phyloP scores from a whole-genome alignment of 1,140 invertebrate species.

The Pemphigus obesinymphae region DNA sequence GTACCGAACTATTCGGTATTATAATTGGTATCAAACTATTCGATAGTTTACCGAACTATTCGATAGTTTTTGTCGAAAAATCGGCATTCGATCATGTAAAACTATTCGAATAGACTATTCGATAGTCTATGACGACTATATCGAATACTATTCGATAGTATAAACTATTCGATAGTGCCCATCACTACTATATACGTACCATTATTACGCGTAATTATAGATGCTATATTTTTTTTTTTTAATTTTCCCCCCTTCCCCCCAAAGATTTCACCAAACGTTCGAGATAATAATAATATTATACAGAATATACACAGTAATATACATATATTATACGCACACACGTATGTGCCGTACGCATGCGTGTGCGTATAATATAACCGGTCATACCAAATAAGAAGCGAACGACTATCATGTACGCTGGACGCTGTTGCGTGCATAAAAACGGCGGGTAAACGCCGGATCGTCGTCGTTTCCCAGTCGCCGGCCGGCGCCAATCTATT shows the following conservation, averaged over 20 bases:
- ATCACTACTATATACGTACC: not conserved
- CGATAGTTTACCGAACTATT: no score
- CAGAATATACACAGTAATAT: no score
- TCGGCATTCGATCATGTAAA: no score
- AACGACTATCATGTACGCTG: not conserved
- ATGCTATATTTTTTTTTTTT: no score
- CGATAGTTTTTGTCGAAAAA: no score
- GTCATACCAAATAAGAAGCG: slow-evolving; percentile 13
- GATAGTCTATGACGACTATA: no score
- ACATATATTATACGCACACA: not conserved
- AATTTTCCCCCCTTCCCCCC: not conserved
- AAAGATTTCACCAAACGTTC: not conserved
- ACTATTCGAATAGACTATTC: no score
- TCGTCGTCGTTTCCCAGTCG: slow-evolving; percentile 3
- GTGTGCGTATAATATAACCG: not conserved
- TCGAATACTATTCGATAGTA: no score
- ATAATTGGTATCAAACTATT: no score
- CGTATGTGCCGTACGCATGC: not conserved
- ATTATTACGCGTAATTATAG: not conserved
- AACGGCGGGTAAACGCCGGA: slow-evolving; percentile 23
- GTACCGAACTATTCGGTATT: no score
- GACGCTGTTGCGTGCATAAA: slow-evolving; percentile 19
- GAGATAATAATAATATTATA: no score
- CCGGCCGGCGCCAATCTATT: slow-evolving; percentile 37
- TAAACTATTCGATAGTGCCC: no score